A percentile compares a stretch with the other conserved stretches of the same genome.
Conservation (phyloP, 2,888 invertebrate species). For the Cryptocephalus moraei region DNA sequence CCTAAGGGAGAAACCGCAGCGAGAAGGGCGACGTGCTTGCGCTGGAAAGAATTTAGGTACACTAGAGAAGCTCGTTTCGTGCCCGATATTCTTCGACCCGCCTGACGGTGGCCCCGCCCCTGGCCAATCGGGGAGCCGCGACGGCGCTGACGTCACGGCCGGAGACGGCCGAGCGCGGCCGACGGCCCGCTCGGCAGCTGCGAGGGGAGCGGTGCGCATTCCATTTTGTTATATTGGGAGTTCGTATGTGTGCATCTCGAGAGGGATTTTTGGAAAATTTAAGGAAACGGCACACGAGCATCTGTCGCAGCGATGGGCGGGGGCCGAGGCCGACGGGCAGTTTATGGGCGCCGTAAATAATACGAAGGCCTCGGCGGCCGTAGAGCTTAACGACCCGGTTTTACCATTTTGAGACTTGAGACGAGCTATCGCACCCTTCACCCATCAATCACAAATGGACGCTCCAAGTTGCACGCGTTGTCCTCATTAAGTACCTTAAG, state of each 20-base stretch:
- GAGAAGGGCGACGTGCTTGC: conserved; percentile 23
- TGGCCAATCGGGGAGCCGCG: conserved; percentile 25
- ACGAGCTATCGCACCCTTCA: too few relatives aligned
- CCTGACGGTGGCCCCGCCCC: conserved; percentile 29
- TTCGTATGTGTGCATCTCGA: conserved; percentile 3
- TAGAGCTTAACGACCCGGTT: too few relatives aligned
- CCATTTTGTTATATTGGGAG: conserved; percentile 31
- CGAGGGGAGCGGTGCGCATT: conserved; percentile 22
- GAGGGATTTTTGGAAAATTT: too few relatives aligned
- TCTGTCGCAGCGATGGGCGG: too few relatives aligned
- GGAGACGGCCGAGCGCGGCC: conserved; percentile 15
- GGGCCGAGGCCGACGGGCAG: too few relatives aligned
- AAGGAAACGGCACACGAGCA: too few relatives aligned
- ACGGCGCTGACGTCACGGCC: conserved; percentile 27
- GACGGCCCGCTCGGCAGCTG: conserved; percentile 19
- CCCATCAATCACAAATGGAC: too few relatives aligned
- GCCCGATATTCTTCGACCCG: conserved; percentile 29
- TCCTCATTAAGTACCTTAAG: too few relatives aligned
- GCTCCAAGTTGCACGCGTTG: too few relatives aligned
- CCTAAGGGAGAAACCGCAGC: conserved; percentile 20
- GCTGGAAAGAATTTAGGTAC: conserved; percentile 22
- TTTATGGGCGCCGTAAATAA: too few relatives aligned
- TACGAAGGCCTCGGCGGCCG: too few relatives aligned
- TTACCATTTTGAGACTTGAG: too few relatives aligned
- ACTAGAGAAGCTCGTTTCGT: conserved; percentile 26